Conservation (phyloP, 2,888 invertebrate genomes). For the Mesorhabditis sp. region DNA sequence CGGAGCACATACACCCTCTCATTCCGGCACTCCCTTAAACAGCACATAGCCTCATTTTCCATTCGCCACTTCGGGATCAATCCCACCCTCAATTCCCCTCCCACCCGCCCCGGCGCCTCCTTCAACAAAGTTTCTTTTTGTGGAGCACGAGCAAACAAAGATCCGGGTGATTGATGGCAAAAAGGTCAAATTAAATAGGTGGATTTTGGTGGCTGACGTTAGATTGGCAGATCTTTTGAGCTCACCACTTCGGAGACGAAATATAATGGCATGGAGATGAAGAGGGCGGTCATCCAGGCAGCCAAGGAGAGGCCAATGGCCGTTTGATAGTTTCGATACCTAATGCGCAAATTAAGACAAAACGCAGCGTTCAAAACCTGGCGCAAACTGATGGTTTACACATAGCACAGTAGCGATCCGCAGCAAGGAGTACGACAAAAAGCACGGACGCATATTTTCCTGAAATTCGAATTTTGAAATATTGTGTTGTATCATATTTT, state of each 20-base stretch:
- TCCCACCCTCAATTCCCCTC: too few relatives aligned
- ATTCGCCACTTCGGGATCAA: too few relatives aligned
- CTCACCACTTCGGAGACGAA: slow-evolving; percentile 44
- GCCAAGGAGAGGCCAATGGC: slow-evolving; percentile 42
- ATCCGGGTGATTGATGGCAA: slow-evolving; percentile 10
- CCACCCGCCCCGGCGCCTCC: not conserved
- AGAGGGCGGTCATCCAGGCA: slow-evolving; percentile 49
- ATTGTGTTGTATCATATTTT: too few relatives aligned
- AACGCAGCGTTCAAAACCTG: not conserved
- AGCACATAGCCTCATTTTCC: too few relatives aligned
- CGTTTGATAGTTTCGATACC: slow-evolving; percentile 39
- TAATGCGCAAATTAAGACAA: slow-evolving; percentile 8
- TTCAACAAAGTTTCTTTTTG: not conserved
- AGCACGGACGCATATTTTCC: slow-evolving; percentile 55
- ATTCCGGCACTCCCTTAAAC: too few relatives aligned
- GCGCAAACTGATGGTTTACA: slow-evolving; percentile 41
- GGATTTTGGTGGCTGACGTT: slow-evolving; percentile 10
- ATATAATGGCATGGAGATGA: slow-evolving; percentile 48
- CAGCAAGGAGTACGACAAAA: slow-evolving; percentile 53
- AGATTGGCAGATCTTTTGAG: slow-evolving; percentile 7
- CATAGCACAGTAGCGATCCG: slow-evolving; percentile 55
- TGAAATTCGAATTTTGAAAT: slow-evolving; percentile 7
- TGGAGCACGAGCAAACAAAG: slow-evolving; percentile 8
- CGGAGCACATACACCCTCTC: too few relatives aligned
- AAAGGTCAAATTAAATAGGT: not conserved